These are phyloP conservation scores for Cairina moschata DNA, from an alignment of 2,113 vertebrate genomes.

Conservation along the genomic window DNA sequence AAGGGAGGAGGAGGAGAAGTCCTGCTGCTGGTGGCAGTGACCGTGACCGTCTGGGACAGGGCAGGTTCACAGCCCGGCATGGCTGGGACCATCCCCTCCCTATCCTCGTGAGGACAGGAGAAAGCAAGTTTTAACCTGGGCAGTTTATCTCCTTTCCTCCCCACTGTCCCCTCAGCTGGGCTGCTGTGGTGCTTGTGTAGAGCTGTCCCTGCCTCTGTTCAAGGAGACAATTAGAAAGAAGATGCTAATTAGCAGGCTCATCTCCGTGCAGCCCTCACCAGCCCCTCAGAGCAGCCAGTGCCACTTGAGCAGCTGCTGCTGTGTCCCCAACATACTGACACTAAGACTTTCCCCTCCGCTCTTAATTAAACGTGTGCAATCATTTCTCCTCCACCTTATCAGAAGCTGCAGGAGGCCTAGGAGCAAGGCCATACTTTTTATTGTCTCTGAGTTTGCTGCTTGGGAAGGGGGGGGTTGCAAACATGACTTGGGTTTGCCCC, in stretches of 20 bases:
- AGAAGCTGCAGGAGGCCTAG: background rate
- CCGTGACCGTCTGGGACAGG: background rate
- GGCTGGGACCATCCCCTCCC: background rate
- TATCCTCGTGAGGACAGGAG: background rate
- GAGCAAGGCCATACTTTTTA: background rate
- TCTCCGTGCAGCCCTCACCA: background rate
- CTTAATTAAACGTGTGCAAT: background rate
- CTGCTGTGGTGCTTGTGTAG: too few species aligned
- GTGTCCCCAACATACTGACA: background rate
- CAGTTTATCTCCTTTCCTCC: background rate
- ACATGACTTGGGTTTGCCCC: background rate
- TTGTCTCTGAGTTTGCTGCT: background rate
- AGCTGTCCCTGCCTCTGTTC: background rate
- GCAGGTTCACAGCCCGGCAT: background rate
- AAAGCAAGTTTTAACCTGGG: background rate
- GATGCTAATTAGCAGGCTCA: background rate
- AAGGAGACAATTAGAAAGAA: background rate
- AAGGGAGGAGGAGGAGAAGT: background rate
- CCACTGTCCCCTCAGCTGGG: too few species aligned
- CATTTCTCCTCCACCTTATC: background rate
- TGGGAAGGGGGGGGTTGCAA: background rate
- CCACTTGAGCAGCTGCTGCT: background rate
- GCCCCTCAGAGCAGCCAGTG: accelerated
- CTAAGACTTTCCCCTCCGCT: background rate
- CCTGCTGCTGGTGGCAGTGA: background rate